Percentiles rank a stretch among this genome's conserved stretches.
Evolutionary conservation across 2,113 vertebrate species (phyloP).

Genomic region (Trichechus manatus): DNA sequence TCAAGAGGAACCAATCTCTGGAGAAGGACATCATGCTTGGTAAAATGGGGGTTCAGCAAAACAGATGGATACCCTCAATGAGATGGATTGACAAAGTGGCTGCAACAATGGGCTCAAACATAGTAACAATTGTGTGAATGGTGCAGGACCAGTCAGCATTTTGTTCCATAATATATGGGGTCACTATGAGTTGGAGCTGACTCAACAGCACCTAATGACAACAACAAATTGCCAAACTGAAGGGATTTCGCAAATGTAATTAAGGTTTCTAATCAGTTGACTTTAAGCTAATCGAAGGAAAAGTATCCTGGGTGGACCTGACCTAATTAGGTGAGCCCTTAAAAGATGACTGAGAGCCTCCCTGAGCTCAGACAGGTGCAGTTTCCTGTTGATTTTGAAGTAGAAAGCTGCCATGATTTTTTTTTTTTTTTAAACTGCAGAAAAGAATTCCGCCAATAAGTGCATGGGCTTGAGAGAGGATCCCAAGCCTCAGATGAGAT

Average conservation of each 20-base stretch:
- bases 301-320: not conserved
- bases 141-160: not conserved
- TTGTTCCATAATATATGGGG: not conserved
- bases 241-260: not conserved
- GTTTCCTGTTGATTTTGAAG: not conserved
- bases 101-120: not conserved
- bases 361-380: not conserved
- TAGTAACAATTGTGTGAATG: not conserved
- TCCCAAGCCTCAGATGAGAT: not conserved
- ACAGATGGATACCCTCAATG: not conserved
- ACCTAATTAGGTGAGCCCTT: not conserved
- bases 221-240: no score
- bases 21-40: not conserved
- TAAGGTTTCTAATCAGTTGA: not conserved
- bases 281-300: not conserved
- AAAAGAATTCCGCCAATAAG: not conserved
- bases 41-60: not conserved
- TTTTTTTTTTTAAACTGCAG: not conserved
- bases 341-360: not conserved
- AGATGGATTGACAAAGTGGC: not conserved
- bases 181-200: not conserved
- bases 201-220: not conserved
- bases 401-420: not conserved
- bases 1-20: not conserved
- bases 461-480: not conserved